Base-by-base conservation (phyloP, 2,888 invertebrate genomes). In the Therioaphis trifolii region DNA sequence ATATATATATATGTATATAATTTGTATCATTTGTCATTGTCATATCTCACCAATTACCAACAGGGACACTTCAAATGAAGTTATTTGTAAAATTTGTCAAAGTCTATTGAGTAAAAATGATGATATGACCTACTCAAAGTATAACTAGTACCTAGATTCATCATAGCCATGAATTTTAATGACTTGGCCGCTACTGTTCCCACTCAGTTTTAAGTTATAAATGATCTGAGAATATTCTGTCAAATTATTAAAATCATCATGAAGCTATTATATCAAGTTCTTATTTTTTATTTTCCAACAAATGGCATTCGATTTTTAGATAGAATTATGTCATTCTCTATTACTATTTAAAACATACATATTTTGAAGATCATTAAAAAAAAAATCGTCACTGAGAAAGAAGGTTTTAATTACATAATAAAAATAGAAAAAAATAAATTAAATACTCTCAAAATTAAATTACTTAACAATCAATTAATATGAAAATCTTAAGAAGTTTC, bases 91-190 rank as follows among this genome's bases (percentile, higher is more conserved):
- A 74, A 74, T 40, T 74, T 55, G 55, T 58, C 55, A 58, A 74
- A 55, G 55, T 58, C n/a, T 55, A 40, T 74, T 58, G 74, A 74
- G 21, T 74, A 29, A 15, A 74, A 55, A 74, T 55, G 74, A 74
- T 55, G 58, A 58, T 40, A 40, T 74, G 74, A 21, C 74, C 74
- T 55, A 74, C 74, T 74, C 74, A 40, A 35, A 24, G 14, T 24
- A 35, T 74, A 35, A 40, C 74, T 74, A 40, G 55, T 55, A n/a
- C n/a, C n/a, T n/a, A 58, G 35, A 74, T 74, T 55, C 35, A 1
- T 40, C 61, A 15, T 27, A 55, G 74, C 55, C 55, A 74, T 74
- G 35, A 58, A 55, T 74, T 74, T 74, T 40, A 74, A 74, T 74
- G 55, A 74, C 21, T 74, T 74, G 9, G 55, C 55, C 7, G 12